phyloP scores from a whole-genome alignment of 2,797 vertebrate species.

The Phalloptychus januarius region DNA sequence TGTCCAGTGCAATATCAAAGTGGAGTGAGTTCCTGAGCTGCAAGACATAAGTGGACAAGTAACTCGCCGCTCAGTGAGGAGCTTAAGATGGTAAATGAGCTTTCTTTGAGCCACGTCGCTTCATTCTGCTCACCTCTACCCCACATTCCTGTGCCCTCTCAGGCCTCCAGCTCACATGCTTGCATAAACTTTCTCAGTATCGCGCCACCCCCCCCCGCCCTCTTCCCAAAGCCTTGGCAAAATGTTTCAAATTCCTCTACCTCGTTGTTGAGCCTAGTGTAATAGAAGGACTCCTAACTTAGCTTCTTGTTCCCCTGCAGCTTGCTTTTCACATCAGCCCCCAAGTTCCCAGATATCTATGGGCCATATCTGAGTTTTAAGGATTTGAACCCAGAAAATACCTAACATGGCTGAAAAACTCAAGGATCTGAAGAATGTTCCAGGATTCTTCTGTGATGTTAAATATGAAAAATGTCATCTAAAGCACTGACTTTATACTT shows the following conservation, averaged over 20 bases:
- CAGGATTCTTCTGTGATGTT: slow-evolving; percentile 2
- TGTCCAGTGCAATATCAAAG: background rate
- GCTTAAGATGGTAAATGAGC: slow-evolving; percentile 41
- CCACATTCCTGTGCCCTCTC: slow-evolving; percentile 82
- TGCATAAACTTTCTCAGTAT: slow-evolving; percentile 79
- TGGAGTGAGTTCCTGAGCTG: slow-evolving; percentile 12
- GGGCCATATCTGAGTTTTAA: slow-evolving; percentile 39
- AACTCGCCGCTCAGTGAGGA: slow-evolving; percentile 25
- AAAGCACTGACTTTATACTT: slow-evolving; percentile 16
- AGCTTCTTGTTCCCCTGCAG: slow-evolving; percentile 64
- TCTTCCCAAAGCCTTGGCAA: slow-evolving; percentile 67
- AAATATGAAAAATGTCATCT: slow-evolving; percentile 10
- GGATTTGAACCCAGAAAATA: slow-evolving; percentile 16
- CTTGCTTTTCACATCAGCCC: slow-evolving; percentile 65
- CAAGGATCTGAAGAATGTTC: background rate
- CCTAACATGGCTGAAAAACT: slow-evolving; percentile 21
- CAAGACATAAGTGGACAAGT: background rate
- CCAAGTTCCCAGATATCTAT: slow-evolving; percentile 63
- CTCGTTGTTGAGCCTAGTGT: slow-evolving; percentile 56
- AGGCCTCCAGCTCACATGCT: slow-evolving; percentile 79
- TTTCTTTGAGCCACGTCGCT: slow-evolving; percentile 75
- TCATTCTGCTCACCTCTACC: slow-evolving; percentile 71
- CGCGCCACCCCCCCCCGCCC: slow-evolving; percentile 4
- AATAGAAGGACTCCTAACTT: slow-evolving; percentile 64
- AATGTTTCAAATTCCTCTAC: slow-evolving; percentile 83